A percentile compares a stretch with the other conserved stretches of the same genome.
These are phyloP conservation scores for Caenorhabditis sp. DNA, from an alignment of 2,888 invertebrate species.

Conservation along the genomic window DNA sequence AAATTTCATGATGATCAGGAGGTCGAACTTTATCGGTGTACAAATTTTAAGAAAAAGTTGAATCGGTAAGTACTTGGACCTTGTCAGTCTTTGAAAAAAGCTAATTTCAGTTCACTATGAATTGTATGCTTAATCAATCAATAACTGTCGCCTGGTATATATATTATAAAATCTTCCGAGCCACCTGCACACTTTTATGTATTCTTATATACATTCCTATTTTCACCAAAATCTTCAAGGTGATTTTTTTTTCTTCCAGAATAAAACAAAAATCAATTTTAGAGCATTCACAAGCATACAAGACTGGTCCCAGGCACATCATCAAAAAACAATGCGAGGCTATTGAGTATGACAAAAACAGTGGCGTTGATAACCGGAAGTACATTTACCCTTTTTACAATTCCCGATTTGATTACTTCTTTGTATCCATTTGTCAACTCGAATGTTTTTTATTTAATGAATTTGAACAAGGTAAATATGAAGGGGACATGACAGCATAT, in stretches of 20 bases:
- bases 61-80: too few species aligned
- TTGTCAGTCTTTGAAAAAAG: too few species aligned
- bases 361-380: slow-evolving; percentile 45
- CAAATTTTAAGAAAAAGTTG: too few species aligned
- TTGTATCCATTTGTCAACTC: slow-evolving; percentile 38
- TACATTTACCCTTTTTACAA: slow-evolving; percentile 40
- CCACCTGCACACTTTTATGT: slow-evolving; percentile 28
- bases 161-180: slow-evolving; percentile 33
- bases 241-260: slow-evolving; percentile 13
- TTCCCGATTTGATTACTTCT: slow-evolving; percentile 42
- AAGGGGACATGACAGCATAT: too few species aligned
- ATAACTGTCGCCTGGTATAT: slow-evolving; percentile 22
- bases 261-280: slow-evolving; percentile 7
- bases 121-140: slow-evolving; percentile 43
- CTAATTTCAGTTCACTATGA: slow-evolving; percentile 40
- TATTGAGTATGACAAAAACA: slow-evolving; percentile 43
- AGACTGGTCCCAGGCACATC: slow-evolving; percentile 24
- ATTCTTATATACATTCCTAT: slow-evolving; percentile 45
- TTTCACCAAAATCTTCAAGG: slow-evolving; percentile 40
- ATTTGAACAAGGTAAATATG: slow-evolving; percentile 58
- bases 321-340: slow-evolving; percentile 14
- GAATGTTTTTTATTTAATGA: slow-evolving; percentile 48
- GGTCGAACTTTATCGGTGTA: too few species aligned
- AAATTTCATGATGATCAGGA: too few species aligned
- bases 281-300: slow-evolving; percentile 35